Evolutionary conservation across 2,888 invertebrate species (phyloP), one percentile per base, ranked within the genome.

Genomic region (Hypsopygia costalis): DNA sequence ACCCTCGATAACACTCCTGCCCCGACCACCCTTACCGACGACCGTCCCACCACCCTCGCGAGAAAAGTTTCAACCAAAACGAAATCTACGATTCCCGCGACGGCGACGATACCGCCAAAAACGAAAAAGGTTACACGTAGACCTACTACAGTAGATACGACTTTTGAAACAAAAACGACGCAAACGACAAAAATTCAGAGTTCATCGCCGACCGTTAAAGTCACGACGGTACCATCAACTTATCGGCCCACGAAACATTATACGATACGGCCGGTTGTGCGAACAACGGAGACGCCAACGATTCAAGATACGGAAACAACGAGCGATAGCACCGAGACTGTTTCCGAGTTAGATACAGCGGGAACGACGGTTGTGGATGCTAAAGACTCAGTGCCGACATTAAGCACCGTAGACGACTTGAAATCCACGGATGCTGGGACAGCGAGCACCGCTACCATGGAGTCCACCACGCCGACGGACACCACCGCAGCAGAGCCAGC

Each of bases 301-400:
- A 68, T 70, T 37, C 75, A 74, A 63, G 90, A 80, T 62, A 90
- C 81, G 55, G 89, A 81, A 67, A 87, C 74, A 52, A 89, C 80
- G 65, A 89, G 61, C 74, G 90, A 80, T 62, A 91, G 77, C 64
- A 90, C 86, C 67, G 90, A 80, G 69, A 87, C 81, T 36, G 88
- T 90, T 44, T 70, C 78, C n/a, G 73, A 62, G 34, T 51, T 69
- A 21, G 83, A 82, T 30, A 78, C 76, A 2, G 66, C 69, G 16
- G 81, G 71, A 29, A 83, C 83, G 3, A 82, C 83, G 6, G 70
- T 54, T 3, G 77, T 76, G 30, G 72, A 62, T 35, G 57, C 62
- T 1, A 81, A 81, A 55, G 81, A 80, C 9, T 70, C 71, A 34
- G 69, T 55, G 32, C 69, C 79, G 31, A 81, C 86, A 30, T 52